These are phyloP conservation scores for Caenorhabditis sp. DNA, from an alignment of 2,888 invertebrate genomes.

Conservation along the genomic window DNA sequence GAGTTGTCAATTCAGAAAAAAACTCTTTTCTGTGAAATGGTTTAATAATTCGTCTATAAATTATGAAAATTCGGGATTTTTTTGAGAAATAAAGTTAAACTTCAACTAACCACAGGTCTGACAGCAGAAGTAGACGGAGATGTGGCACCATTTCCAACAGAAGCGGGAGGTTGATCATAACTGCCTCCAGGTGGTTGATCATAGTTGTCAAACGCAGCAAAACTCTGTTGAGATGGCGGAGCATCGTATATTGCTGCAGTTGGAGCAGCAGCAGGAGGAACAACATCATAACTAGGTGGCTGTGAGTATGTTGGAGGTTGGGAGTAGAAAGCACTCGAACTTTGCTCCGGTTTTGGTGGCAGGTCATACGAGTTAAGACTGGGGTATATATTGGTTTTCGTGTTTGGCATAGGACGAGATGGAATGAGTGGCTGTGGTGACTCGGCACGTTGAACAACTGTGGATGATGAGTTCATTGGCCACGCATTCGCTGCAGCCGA, in stretches of 20 bases:
- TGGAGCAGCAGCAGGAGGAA: constrained; percentile 7
- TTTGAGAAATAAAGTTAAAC: not conserved
- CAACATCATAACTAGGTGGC: constrained; percentile 36
- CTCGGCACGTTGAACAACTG: constrained; percentile 12
- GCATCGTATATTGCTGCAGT: constrained; percentile 22
- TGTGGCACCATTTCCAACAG: not conserved
- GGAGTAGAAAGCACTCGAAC: constrained; percentile 15
- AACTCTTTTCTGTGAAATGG: no score
- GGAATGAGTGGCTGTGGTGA: constrained; percentile 54
- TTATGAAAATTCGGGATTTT: no score
- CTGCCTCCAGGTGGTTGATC: constrained; percentile 21
- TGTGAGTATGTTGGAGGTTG: constrained; percentile 10
- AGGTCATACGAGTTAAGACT: constrained; percentile 1
- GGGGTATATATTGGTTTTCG: constrained; percentile 21
- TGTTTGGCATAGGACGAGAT: constrained; percentile 18
- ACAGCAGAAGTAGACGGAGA: constrained; percentile 7
- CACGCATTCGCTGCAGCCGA: constrained; percentile 22
- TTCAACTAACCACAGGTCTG: constrained; percentile 23
- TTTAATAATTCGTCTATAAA: no score
- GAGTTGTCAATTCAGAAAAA: no score
- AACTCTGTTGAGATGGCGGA: constrained; percentile 22
- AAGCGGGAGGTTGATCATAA: constrained; percentile 23
- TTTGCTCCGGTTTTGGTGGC: not conserved
- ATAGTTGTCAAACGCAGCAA: constrained; percentile 7
- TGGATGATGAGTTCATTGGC: constrained; percentile 6